Evolutionary conservation across 2,888 invertebrate species (phyloP), one percentile per base, ranked within the genome.

Genomic region (Ctenicera cuprea): DNA sequence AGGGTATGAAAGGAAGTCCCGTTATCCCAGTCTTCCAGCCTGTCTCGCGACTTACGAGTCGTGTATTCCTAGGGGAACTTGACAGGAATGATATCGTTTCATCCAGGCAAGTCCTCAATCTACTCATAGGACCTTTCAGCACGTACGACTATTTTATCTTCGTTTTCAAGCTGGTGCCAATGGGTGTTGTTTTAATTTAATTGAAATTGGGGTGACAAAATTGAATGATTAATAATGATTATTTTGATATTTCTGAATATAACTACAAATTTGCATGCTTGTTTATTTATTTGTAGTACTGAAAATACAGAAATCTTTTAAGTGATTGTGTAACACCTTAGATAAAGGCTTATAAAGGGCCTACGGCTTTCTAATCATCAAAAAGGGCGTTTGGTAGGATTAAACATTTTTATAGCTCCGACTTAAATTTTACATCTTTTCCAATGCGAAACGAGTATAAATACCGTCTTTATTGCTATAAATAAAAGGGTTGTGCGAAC

Each of bases 51-150:
- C 70, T 71, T 70, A 71, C 66, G 54, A 70, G 61, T 74, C 66
- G 62, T 74, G 61, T 74, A 71, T 74, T 71, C 70, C 66, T 66
- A 16, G 69, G 74, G 74, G 70, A 71, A 66, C 62, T 54, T 61
- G 74, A 66, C 66, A 74, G 74, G 61, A 73, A 73, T 73, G 69
- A 73, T 73, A 73, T 73, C 74, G 74, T 74, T 74, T 74, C 57
- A 74, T 70, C 70, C 70, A 45, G 65, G 26, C 73, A 18, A 70
- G 73, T 71, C 69, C 67, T 73, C 73, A 73, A 73, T 73, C 73
- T 68, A 73, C 61, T 67, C 68, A 45, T 57, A 63, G 57, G 65
- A 70, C 69, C 59, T 73, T 73, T 73, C 54, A 69, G 69, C 73
- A 70, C 73, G 69, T 73, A 70, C 69, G 41, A 63, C 57, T 65